Evolutionary conservation across 30 jellyfish, hydroid and myxozoan species (phyloP).

Genomic region (Aurelia aurita): DNA sequence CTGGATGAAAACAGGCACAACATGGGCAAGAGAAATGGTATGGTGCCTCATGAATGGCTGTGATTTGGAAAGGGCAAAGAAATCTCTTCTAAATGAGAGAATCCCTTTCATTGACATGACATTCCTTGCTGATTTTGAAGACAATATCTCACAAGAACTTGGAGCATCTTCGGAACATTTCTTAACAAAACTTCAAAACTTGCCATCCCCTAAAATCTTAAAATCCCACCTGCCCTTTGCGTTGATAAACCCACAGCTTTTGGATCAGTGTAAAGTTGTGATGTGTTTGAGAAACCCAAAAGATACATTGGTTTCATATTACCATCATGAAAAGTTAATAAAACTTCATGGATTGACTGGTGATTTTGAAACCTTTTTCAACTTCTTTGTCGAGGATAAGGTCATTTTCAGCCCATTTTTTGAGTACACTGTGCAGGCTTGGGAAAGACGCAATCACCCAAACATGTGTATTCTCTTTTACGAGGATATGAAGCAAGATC

Average conservation of each 20-base stretch:
- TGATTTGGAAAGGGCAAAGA: conserved; percentile 30
- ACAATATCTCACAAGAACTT: conserved; percentile 30
- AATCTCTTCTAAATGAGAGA: conserved; percentile 7
- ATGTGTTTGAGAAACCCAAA: conserved; percentile 61
- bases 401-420: conserved; percentile 15
- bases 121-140: conserved; percentile 31
- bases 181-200: conserved; percentile 7
- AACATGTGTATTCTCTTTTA: conserved; percentile 29
- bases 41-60: conserved; percentile 41
- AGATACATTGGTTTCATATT: conserved; percentile 45
- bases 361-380: conserved; percentile 11
- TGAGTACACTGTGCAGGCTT: conserved; percentile 31
- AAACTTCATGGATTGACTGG: conserved; percentile 16
- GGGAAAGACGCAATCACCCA: conserved; percentile 47
- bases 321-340: conserved; percentile 40
- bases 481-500: conserved; percentile 53
- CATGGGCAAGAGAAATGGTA: conserved; percentile 57
- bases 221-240: conserved; percentile 42
- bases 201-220: conserved; percentile 52
- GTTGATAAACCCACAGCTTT: conserved; percentile 47
- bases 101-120: conserved; percentile 61
- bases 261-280: conserved; percentile 44
- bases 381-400: conserved; percentile 13
- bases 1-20: conserved; percentile 55
- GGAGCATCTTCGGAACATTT: conserved; percentile 15